A percentile compares a stretch with the other conserved stretches of the same genome.
These are phyloP conservation scores for Fissipunctia ypsillon DNA, from an alignment of 2,888 invertebrate genomes.

Conservation along the genomic window DNA sequence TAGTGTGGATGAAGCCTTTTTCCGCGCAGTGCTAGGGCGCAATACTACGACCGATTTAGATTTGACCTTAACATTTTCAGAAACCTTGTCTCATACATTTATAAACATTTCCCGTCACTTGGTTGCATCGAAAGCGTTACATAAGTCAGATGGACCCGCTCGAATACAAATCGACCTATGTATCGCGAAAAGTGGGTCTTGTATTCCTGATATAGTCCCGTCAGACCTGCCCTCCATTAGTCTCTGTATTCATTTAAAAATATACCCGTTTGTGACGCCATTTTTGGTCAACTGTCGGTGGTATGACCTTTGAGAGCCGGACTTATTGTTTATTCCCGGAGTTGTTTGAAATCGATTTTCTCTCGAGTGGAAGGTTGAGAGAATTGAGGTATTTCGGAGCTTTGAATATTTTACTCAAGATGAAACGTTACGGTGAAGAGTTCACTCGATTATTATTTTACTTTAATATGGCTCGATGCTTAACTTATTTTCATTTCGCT, in stretches of 20 bases:
- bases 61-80: conserved; percentile 37
- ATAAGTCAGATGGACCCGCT: conserved; percentile 14
- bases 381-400: conserved; percentile 37
- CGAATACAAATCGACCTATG: conserved; percentile 40
- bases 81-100: conserved; percentile 29
- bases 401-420: conserved; percentile 47
- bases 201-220: conserved; percentile 51
- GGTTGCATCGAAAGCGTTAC: conserved; percentile 42
- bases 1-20: not conserved
- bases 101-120: conserved; percentile 16
- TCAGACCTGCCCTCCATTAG: conserved; percentile 45
- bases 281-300: conserved; percentile 64
- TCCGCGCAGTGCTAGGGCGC: not conserved
- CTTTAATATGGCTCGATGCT: not conserved
- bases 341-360: conserved; percentile 59
- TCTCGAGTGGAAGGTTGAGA: conserved; percentile 55
- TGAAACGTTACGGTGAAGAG: conserved; percentile 21
- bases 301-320: conserved; percentile 65
- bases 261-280: conserved; percentile 55
- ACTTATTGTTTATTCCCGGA: conserved; percentile 67
- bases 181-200: conserved; percentile 51
- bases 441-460: conserved; percentile 6
- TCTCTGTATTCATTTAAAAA: conserved; percentile 56
- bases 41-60: conserved; percentile 23
- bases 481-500: conserved; percentile 10